phyloP scores from a whole-genome alignment of 2,113 vertebrate species.

The Zosterops hypoxanthus region DNA sequence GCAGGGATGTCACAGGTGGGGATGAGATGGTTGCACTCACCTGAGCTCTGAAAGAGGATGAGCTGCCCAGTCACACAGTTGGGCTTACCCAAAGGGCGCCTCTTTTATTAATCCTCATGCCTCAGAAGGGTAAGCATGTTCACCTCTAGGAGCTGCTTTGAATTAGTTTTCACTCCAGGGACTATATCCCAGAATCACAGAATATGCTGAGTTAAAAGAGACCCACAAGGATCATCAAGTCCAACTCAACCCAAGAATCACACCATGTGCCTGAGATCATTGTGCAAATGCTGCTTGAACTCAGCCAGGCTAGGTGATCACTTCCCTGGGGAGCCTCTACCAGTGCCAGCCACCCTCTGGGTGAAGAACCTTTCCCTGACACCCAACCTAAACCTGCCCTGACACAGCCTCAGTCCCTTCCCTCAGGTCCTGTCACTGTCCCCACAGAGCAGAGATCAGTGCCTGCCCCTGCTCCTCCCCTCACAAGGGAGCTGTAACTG shows the following conservation, averaged over 20 bases:
- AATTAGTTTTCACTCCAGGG: not conserved
- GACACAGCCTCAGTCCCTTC: fast-evolving
- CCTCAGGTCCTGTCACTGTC: fast-evolving
- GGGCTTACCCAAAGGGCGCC: not conserved
- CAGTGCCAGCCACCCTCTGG: not conserved
- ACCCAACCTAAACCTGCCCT: not conserved
- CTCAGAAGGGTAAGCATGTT: not conserved
- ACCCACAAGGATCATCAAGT: not conserved
- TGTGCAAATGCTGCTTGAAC: not conserved
- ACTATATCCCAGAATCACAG: not conserved
- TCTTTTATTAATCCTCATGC: not conserved
- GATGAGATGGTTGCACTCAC: fast-evolving
- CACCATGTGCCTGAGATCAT: not conserved
- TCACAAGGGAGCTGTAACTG: not conserved
- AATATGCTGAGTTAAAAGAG: not conserved
- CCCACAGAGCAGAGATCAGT: not conserved
- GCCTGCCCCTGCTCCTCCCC: not conserved
- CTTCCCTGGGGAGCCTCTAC: not conserved
- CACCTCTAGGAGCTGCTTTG: not conserved
- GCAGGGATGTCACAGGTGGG: no score
- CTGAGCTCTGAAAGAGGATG: not conserved
- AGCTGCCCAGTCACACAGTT: not conserved
- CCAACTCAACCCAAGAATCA: not conserved
- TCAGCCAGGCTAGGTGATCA: not conserved
- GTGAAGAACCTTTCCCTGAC: not conserved